Evolutionary conservation across 2,888 invertebrate genomes (phyloP), one percentile per base, ranked within the genome.

Genomic region (Dione vanillae): DNA sequence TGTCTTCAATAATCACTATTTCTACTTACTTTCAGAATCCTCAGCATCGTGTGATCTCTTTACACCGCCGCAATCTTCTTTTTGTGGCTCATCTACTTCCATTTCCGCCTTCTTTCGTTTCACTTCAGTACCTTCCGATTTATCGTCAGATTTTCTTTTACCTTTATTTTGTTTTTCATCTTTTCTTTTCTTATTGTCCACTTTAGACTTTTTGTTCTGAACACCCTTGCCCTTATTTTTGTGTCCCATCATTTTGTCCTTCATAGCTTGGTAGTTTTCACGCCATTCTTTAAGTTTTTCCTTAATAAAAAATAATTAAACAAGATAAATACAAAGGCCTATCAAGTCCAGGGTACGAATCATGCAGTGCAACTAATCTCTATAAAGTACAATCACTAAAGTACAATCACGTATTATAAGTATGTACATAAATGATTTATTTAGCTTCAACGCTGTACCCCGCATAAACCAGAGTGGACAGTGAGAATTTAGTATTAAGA

Each of bases 241-340:
- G 45, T 87, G 84, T 8, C 88, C 89, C 0, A 80, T 84, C 88
- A 91, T 91, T 74, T 90, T 91, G 27, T 90, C 90, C 75, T 91
- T 91, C 88, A 92, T 87, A 0, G 85, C 85, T 82, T 91, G 88
- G 75, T 91, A 92, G 74, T 76, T 87, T 1, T 88, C 89, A 1
- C 87, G 87, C 92, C 92, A 93, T 78, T 90, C 88, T 78, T 88
- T 86, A 6, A 87, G 71, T 80, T 91, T 92, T 14, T 74, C 76
- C 92, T 92, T 75, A 0, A 73, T 64, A 37, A 27, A 61, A 43
- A 56, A 37, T 1, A 16, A 35, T n/a, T 35, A 52, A 19, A 49
- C 11, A 19, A 19, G 11, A 19, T 19, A 49, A 11, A 49, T 11
- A 49, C 16, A 12, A 19, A 16, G 11, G 11, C 11, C 9, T 9